Base-by-base conservation (phyloP, 2,888 invertebrate genomes). In the Tromatobia lineatoria region DNA sequence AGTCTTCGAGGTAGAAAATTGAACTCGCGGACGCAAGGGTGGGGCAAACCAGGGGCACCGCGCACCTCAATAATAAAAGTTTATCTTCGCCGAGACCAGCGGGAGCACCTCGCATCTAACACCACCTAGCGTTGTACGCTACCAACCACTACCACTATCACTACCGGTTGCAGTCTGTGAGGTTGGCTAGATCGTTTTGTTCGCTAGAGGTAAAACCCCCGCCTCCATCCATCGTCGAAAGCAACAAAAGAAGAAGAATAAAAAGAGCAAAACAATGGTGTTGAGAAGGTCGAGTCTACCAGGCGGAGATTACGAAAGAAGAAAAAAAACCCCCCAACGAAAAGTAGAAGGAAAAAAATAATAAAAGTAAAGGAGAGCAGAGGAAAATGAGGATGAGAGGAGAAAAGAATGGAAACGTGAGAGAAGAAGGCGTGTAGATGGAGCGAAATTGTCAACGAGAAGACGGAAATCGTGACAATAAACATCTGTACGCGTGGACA, bases 1-100 rank as follows among this genome's bases (percentile, higher is more conserved):
- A 85, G 84, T 85, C 84, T 81, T 74, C 79, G 84, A 79, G 81
- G 84, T 85, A 82, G 84, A 85, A 85, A 85, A 85, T 85, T 85
- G 84, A 85, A 85, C 81, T 85, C 71, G 81, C 77, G 80, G 54
- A 73, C 84, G 75, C 66, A 66, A 79, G 78, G 75, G 70, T 25
- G 76, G 75, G 70, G 47, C 34, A 38, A 57, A 78, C 73, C 71
- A 23, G 23, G 66, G 54, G 64, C 80, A 70, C 82, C 61, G 34
- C n/a, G 73, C 84, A 75, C 86, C 84, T 85, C 86, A 80, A 85
- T 82, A 86, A 86, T 86, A 86, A 86, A 86, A 86, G 86, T 86
- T 85, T 80, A 85, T 85, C 82, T 82, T 82, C 78, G 67, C 64
- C 64, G 69, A 61, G 80, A 82, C 66, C 77, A 75, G 69, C 76